Evolutionary conservation across 2,113 vertebrate genomes (phyloP).

Genomic region (Lamprologus sp.): DNA sequence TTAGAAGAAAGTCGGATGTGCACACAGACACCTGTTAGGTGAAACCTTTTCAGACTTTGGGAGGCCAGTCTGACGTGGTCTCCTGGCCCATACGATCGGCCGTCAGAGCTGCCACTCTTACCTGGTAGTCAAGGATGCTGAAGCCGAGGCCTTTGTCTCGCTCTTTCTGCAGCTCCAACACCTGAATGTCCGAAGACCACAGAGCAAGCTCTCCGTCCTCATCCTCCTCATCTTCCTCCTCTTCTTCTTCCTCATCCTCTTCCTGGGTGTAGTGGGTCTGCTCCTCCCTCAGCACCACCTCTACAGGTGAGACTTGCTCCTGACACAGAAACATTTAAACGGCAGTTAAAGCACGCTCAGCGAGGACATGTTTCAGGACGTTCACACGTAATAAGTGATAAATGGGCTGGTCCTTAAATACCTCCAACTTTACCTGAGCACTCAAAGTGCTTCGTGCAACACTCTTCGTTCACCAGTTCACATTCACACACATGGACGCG

Average conservation of each 20-base stretch:
- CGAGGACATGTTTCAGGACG: background rate
- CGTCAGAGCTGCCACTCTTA: constrained; percentile 23
- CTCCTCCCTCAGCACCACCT: constrained; percentile 30
- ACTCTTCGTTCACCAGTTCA: background rate
- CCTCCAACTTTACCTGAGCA: background rate
- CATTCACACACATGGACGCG: background rate
- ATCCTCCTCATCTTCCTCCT: background rate
- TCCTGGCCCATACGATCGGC: background rate
- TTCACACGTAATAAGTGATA: background rate
- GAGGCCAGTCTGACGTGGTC: background rate
- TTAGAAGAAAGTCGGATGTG: background rate
- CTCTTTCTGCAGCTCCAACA: constrained; percentile 82
- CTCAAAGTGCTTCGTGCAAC: background rate
- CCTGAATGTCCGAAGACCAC: constrained; percentile 84
- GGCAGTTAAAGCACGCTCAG: background rate
- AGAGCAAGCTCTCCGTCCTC: constrained; percentile 78
- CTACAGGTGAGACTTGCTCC: constrained; percentile 3
- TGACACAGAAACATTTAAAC: background rate
- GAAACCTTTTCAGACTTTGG: background rate
- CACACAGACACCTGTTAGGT: background rate
- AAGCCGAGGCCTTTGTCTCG: constrained; percentile 84
- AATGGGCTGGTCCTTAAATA: background rate
- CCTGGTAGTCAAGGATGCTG: constrained; percentile 98
- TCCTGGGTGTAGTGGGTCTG: background rate
- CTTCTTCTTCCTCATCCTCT: background rate